Base-by-base conservation (phyloP, 2,113 vertebrate genomes). In the Ibidorhyncha struthersii region DNA sequence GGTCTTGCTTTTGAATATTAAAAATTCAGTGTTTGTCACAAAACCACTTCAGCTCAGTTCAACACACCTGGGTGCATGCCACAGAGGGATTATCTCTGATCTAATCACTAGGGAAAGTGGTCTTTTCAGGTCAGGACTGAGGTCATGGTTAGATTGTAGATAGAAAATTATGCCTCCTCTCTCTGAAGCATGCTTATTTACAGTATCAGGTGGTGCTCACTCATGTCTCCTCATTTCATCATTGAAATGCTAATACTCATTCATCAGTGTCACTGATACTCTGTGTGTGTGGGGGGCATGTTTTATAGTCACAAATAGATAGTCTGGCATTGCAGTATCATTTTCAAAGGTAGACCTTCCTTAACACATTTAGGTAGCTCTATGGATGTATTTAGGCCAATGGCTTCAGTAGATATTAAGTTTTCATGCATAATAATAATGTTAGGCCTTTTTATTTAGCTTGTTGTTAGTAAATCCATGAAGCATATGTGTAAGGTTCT, bases 21-120 rank as follows among this genome's bases (percentile, higher is more conserved):
- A 96, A 93, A 80, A 91, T 55, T 34, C 78, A 55, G 14, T 26
- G 16, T 94, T 93, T 86, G 78, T 87, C 87, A 86, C 66, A 97
- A 90, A 96, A 72, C 53, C 91, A 91, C 91, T 97, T 95, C 89
- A 94, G 62, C 53, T 94, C 67, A 36, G 93, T 70, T 95, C 59
- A 72, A 40, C 93, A 97, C 96, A 96, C 89, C 94, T 95, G 94
- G 91, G 94, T 96, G 89, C 91, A 93, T 85, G 89, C 84, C 91
- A 85, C 95, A 80, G 59, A 6, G 55, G 94, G 93, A 96, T 97
- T 96, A 97, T 91, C 71, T 85, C 84, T 94, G 85, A 91, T 94
- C 74, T 95, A 95, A 97, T 97, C 95, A 94, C 86, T 70, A 90
- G 86, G 41, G 71, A 95, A 97, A 97, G 93, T 96, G 96, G 71